phyloP scores from a whole-genome alignment of 2,113 vertebrate species.

The Antennarius striatus region DNA sequence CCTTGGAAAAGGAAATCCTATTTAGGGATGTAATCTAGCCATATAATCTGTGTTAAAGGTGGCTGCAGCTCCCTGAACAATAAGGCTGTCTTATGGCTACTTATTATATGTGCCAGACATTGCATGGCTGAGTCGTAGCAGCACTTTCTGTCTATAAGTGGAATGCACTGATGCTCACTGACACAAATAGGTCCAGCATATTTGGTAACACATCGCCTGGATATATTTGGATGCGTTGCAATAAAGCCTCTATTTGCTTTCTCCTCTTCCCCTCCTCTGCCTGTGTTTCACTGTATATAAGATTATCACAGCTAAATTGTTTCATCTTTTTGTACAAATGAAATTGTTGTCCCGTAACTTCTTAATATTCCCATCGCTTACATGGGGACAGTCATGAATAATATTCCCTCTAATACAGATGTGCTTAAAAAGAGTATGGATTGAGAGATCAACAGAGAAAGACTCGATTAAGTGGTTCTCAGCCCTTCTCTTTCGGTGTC shows the following conservation, averaged over 20 bases:
- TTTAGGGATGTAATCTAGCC: slow-evolving; percentile 37
- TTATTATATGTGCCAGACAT: slow-evolving; percentile 12
- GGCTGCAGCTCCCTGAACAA: slow-evolving; percentile 24
- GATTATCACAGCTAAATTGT: slow-evolving; percentile 26
- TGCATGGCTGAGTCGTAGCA: slow-evolving; percentile 46
- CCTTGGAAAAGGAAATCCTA: slow-evolving; percentile 26
- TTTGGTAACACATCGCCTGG: slow-evolving; percentile 73
- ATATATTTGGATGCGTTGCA: slow-evolving; percentile 76
- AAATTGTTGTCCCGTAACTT: slow-evolving; percentile 24
- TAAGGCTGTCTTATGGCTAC: background rate
- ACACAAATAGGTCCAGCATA: slow-evolving; percentile 81
- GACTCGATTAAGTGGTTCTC: slow-evolving; percentile 26
- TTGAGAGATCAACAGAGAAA: slow-evolving; percentile 38
- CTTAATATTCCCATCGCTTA: slow-evolving; percentile 20
- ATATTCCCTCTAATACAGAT: slow-evolving; percentile 20
- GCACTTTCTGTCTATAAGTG: slow-evolving; percentile 64
- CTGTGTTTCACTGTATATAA: slow-evolving; percentile 36
- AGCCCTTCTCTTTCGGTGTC: slow-evolving; percentile 13
- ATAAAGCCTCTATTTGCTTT: slow-evolving; percentile 62
- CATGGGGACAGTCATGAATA: background rate
- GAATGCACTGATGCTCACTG: slow-evolving; percentile 76
- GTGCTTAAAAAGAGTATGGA: slow-evolving; percentile 18
- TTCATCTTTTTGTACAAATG: slow-evolving; percentile 35
- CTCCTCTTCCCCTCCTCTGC: slow-evolving; percentile 22
- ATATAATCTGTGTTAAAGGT: slow-evolving; percentile 45